Evolutionary conservation across 2,888 invertebrate species (phyloP).

Genomic region (Diplolepis rosae): DNA sequence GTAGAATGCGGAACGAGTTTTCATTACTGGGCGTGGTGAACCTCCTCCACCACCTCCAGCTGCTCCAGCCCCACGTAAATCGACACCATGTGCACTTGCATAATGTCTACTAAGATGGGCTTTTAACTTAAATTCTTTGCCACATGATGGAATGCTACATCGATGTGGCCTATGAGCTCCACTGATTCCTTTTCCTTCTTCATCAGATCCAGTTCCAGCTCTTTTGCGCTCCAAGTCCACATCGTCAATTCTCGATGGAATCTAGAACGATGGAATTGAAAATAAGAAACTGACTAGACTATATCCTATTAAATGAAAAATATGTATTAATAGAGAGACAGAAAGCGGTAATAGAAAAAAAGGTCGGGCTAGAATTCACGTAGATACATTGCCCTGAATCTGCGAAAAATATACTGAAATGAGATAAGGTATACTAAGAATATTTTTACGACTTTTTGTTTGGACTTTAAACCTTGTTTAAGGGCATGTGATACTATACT

Average conservation of each 20-base stretch:
- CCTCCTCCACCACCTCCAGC: conserved; percentile 62
- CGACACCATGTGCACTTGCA: conserved; percentile 90
- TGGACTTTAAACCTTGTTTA: too few relatives aligned
- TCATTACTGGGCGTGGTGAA: conserved; percentile 94
- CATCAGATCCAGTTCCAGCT: conserved; percentile 70
- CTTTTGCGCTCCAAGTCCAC: conserved; percentile 67
- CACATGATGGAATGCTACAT: conserved; percentile 93
- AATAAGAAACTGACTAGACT: too few relatives aligned
- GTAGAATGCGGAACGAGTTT: conserved; percentile 97
- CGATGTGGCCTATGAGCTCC: conserved; percentile 87
- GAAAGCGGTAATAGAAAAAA: too few relatives aligned
- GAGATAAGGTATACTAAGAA: too few relatives aligned
- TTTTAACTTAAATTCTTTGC: conserved; percentile 96
- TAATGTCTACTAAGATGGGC: conserved; percentile 95
- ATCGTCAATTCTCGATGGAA: conserved; percentile 70
- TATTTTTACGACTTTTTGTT: too few relatives aligned
- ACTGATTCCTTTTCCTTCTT: conserved; percentile 75
- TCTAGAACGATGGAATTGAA: conserved; percentile 49
- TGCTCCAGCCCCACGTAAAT: conserved; percentile 60
- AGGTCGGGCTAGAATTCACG: too few relatives aligned
- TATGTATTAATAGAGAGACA: too few relatives aligned
- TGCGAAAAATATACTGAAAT: too few relatives aligned
- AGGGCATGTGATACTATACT: too few relatives aligned
- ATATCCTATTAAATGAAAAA: too few relatives aligned
- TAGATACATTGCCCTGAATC: too few relatives aligned